phyloP scores from a whole-genome alignment of 2,113 vertebrate species.

The Callorhinus ursinus region DNA sequence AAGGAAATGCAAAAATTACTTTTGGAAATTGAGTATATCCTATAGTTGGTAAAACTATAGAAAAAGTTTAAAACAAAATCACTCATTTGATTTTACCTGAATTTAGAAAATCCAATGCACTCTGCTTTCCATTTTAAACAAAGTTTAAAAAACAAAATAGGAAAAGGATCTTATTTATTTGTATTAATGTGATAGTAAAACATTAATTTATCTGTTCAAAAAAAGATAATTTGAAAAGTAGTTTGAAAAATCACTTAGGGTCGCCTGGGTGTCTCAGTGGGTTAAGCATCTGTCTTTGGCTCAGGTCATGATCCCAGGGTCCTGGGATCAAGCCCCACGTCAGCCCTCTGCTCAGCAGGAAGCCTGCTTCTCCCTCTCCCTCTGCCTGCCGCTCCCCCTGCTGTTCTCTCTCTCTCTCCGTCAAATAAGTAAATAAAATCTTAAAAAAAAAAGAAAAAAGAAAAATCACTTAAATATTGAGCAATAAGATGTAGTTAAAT shows the following conservation, averaged over 20 bases:
- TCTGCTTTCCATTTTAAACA: neutral
- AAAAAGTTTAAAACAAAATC: conserved; percentile 35
- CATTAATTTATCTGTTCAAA: neutral
- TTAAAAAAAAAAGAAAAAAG: no score
- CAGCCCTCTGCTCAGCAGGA: no score
- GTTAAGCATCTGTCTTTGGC: no score
- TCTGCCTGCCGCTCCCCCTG: no score
- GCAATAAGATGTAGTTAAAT: neutral
- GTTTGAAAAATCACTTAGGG: neutral
- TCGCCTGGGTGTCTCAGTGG: no score
- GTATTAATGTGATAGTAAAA: neutral
- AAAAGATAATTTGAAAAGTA: neutral
- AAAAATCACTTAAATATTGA: conserved; percentile 3
- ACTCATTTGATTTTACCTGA: conserved; percentile 26
- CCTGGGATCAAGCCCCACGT: no score
- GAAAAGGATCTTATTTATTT: neutral
- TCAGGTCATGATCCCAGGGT: no score
- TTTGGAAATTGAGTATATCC: neutral
- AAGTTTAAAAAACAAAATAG: neutral
- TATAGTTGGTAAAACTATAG: neutral
- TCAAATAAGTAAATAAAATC: no score
- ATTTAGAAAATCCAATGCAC: neutral
- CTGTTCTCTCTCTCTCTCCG: no score
- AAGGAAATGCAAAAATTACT: neutral
- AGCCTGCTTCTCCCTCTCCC: no score